Evolutionary conservation across 2,113 vertebrate species (phyloP).

Genomic region (Myotis brandtii): DNA sequence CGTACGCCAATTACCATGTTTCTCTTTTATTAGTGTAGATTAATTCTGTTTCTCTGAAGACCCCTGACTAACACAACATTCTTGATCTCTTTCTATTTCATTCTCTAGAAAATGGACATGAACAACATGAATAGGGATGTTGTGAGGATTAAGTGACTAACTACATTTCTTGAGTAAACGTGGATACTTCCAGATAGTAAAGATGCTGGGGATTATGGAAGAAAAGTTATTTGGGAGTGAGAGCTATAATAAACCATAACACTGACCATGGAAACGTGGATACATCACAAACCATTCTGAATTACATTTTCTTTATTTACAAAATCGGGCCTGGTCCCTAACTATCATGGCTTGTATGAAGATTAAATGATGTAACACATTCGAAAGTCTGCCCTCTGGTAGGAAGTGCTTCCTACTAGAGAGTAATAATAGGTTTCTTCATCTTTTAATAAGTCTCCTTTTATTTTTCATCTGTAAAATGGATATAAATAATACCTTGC

Average conservation of each 20-base stretch:
- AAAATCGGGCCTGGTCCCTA: not conserved
- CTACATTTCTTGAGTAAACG: not conserved
- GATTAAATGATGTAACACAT: not conserved
- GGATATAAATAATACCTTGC: not conserved
- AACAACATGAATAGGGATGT: not conserved
- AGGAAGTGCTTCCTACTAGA: not conserved
- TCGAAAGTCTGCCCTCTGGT: not conserved
- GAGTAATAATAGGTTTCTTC: not conserved
- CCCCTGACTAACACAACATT: not conserved
- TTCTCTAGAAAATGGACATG: not conserved
- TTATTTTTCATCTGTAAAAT: slow-evolving; percentile 10
- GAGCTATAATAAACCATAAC: not conserved
- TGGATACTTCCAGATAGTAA: not conserved
- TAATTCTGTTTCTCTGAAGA: not conserved
- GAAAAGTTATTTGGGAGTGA: not conserved
- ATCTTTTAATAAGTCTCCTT: not conserved
- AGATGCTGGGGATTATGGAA: not conserved
- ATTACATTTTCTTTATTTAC: not conserved
- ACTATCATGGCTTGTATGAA: not conserved
- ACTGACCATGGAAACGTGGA: not conserved
- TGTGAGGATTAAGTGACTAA: not conserved
- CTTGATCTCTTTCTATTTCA: not conserved
- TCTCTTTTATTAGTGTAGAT: too few species aligned
- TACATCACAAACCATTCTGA: not conserved
- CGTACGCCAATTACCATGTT: too few species aligned